Conservation (phyloP, 2,797 vertebrate species). For the Alauda arvensis region DNA sequence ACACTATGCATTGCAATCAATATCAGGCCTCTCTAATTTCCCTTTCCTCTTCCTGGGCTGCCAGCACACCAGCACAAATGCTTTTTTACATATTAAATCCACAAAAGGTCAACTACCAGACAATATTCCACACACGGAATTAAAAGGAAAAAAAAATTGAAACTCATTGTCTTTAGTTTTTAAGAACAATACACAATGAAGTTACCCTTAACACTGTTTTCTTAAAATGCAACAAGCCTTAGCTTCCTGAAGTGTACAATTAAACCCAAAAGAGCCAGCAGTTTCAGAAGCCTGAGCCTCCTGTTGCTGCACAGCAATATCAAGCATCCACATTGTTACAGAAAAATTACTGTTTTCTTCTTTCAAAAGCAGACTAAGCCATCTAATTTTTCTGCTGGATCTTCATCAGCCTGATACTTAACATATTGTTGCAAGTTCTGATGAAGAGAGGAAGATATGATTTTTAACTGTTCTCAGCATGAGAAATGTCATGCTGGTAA, state of each 20-base stretch:
- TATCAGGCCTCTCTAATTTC: neutral
- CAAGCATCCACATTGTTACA: fast-evolving
- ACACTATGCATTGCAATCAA: neutral
- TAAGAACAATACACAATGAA: neutral
- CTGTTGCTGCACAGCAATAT: neutral
- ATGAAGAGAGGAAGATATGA: neutral
- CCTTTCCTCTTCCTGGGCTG: neutral
- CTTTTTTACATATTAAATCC: neutral
- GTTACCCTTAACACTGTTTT: neutral
- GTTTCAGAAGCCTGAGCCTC: neutral
- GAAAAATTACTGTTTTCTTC: neutral
- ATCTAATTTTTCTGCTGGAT: neutral
- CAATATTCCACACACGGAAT: fast-evolving
- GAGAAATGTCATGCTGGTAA: neutral
- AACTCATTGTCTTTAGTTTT: neutral
- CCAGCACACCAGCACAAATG: neutral
- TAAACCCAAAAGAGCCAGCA: neutral
- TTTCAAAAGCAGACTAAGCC: neutral
- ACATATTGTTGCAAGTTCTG: neutral
- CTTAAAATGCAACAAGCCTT: neutral
- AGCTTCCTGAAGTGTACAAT: neutral
- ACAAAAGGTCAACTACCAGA: neutral
- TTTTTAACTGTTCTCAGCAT: neutral
- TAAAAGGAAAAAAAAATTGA: neutral
- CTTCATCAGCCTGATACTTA: neutral